phyloP scores from a whole-genome alignment of 2,797 vertebrate genomes.

The Crypturellus tataupa region DNA sequence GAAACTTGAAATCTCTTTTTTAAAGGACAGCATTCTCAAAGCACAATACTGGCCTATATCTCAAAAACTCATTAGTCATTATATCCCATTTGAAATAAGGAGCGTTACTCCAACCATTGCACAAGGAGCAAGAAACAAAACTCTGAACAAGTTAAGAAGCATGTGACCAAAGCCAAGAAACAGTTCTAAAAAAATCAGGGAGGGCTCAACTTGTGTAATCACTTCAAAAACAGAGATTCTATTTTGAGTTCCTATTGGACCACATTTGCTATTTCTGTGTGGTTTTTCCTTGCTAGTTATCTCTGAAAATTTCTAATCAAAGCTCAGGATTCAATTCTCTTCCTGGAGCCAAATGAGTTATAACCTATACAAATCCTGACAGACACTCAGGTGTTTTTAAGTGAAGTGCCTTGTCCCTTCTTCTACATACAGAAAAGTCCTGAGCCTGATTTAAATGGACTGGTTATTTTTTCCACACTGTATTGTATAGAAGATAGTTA shows the following conservation, averaged over 20 bases:
- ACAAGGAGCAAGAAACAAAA: not conserved
- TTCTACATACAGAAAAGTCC: not conserved
- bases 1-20: not conserved
- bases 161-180: not conserved
- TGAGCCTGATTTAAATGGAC: not conserved
- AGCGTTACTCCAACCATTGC: not conserved
- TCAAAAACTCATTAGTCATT: not conserved
- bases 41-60: not conserved
- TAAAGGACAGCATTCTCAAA: not conserved
- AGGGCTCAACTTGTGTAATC: not conserved
- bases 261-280: not conserved
- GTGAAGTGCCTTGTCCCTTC: not conserved
- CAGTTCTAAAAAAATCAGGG: not conserved
- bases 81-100: not conserved
- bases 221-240: not conserved
- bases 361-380: not conserved
- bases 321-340: not conserved
- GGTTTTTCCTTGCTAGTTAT: not conserved
- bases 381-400: not conserved
- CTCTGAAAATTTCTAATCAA: not conserved
- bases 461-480: not conserved
- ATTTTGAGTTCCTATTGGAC: not conserved
- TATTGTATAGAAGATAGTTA: not conserved
- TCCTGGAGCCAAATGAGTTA: not conserved
- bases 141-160: not conserved